Evolutionary conservation across 1,140 invertebrate species (phyloP), one percentile per base, ranked within the genome.

Genomic region (Zaprionus camerounensis): DNA sequence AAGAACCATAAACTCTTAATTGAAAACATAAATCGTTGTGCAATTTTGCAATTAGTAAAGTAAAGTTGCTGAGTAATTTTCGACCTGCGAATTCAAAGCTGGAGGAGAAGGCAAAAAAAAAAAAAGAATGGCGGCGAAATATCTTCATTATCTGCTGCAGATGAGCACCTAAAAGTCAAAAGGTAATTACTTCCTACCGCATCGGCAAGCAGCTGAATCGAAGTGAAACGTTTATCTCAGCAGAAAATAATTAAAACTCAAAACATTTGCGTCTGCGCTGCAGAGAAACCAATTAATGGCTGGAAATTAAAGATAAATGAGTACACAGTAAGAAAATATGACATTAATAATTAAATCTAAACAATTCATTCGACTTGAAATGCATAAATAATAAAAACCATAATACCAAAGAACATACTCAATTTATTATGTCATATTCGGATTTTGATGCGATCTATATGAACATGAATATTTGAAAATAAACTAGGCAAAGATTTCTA

Each of bases 241-340:
- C 15, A 15, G 26, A n/a, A 38, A 55, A 55, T 46, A 46, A 67
- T 34, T 49, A 24, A 61, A 70, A 70, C 34, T 34, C n/a, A 28
- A 62, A 68, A 28, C 56, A 51, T 61, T 72, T 61, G 17, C 20
- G 46, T 51, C 20, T 34, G 11, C 49, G 31, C 62, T 26, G 17
- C 17, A 17, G 36, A 17, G 36, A 34, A 36, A 62, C 49, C 36
- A 69, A 62, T 62, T 69, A 57, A 74, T 46, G 20, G 41, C n/a
- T 34, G n/a, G 22, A 70, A 69, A 22, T 74, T 51, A 44, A 73
- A 28, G 61, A 44, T 69, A 56, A 62, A 74, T 70, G n/a, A 38
- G 20, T 34, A 55, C 46, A 51, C 46, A 22, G 46, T 22, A 20
- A 51, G 20, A 51, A 51, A 51, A 51, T 46, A 6, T n/a, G 41